phyloP scores from a whole-genome alignment of 2,888 invertebrate genomes.

The Lithophane ornitopus region DNA sequence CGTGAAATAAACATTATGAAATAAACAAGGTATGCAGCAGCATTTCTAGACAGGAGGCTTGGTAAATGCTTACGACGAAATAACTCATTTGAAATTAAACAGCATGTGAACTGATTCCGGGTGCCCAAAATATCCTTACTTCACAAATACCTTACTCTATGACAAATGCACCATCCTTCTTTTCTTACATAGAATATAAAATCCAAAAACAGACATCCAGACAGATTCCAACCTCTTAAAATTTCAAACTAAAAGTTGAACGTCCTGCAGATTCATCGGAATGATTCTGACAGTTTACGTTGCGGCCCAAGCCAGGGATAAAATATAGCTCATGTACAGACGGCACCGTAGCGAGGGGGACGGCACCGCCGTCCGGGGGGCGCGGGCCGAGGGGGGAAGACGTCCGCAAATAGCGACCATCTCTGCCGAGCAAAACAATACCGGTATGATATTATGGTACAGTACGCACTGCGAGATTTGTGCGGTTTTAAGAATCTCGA shows the following conservation, averaged over 20 bases:
- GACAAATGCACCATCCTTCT: conserved; percentile 18
- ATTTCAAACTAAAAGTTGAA: conserved; percentile 86
- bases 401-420: conserved; percentile 89
- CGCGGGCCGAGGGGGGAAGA: conserved; percentile 72
- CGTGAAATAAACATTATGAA: conserved; percentile 36
- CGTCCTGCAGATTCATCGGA: conserved; percentile 83
- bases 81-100: conserved; percentile 12
- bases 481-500: conserved; percentile 69
- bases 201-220: conserved; percentile 62
- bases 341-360: conserved; percentile 82
- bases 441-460: conserved; percentile 87
- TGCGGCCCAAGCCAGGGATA: conserved; percentile 87
- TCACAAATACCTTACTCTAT: conserved; percentile 1
- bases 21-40: conserved; percentile 24
- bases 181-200: conserved; percentile 26
- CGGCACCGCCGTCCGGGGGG: conserved; percentile 60
- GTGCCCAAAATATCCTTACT: conserved; percentile 3
- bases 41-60: conserved; percentile 20
- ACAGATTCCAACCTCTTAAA: conserved; percentile 69
- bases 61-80: conserved; percentile 4
- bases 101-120: not conserved
- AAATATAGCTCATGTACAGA: conserved; percentile 89
- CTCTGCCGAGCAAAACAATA: conserved; percentile 88
- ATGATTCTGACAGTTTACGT: conserved; percentile 89
- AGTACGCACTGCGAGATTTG: conserved; percentile 75